A percentile compares a stretch with the other conserved stretches of the same genome.
Evolutionary conservation across 2,888 invertebrate species (phyloP).

Genomic region (Stegophylla sp.): DNA sequence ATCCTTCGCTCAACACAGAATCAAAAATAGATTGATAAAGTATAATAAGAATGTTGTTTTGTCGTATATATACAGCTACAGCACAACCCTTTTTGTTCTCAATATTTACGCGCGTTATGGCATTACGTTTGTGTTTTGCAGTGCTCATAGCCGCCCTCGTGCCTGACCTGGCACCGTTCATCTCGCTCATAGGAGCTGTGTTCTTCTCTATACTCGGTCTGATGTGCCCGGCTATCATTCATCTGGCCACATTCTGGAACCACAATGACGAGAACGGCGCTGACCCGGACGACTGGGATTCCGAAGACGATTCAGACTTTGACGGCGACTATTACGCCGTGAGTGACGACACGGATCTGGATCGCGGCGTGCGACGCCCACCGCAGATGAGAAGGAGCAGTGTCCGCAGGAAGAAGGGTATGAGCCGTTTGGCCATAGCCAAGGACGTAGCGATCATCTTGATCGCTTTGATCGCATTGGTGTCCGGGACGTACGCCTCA

Average conservation of each 20-base stretch:
- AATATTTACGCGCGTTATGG: neutral
- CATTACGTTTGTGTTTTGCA: slow-evolving; percentile 61
- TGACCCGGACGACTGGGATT: slow-evolving; percentile 63
- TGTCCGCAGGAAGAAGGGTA: neutral
- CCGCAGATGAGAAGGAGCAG: slow-evolving; percentile 4
- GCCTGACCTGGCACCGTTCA: slow-evolving; percentile 84
- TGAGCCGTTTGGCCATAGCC: slow-evolving; percentile 69
- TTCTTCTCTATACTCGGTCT: slow-evolving; percentile 77
- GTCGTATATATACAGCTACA: too few relatives aligned
- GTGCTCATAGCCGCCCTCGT: slow-evolving; percentile 80
- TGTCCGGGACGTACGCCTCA: slow-evolving; percentile 71
- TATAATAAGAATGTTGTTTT: too few relatives aligned
- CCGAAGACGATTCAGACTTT: slow-evolving; percentile 16
- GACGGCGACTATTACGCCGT: slow-evolving; percentile 27
- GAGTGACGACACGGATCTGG: slow-evolving; percentile 27
- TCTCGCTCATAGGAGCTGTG: slow-evolving; percentile 84
- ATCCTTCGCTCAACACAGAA: too few relatives aligned
- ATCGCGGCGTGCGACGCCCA: neutral
- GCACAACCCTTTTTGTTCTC: too few relatives aligned
- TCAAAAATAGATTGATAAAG: too few relatives aligned
- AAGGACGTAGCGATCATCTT: slow-evolving; percentile 73
- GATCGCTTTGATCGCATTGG: slow-evolving; percentile 73
- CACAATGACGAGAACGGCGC: slow-evolving; percentile 63
- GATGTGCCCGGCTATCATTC: slow-evolving; percentile 76
- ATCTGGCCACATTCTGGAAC: slow-evolving; percentile 68